Evolutionary conservation across 2,113 vertebrate species (phyloP).

Genomic region (Cottus gobio): DNA sequence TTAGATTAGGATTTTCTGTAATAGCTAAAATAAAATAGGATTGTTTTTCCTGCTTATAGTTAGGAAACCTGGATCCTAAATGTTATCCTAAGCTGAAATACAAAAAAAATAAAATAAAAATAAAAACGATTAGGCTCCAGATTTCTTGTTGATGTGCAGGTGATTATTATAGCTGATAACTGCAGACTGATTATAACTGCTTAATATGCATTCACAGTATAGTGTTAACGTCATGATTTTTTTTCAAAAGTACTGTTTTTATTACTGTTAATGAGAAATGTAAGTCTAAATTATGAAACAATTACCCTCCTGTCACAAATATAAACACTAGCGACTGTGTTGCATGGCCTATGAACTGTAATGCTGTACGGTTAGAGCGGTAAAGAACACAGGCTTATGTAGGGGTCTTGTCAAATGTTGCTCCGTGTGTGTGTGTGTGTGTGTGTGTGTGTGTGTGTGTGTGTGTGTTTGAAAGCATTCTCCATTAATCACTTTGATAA

Average conservation of each 20-base stretch:
- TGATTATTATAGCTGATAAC: not conserved
- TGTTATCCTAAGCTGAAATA: not conserved
- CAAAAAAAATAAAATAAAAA: no score
- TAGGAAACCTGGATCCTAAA: not conserved
- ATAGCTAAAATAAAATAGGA: not conserved
- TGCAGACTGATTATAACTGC: not conserved
- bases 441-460: not conserved
- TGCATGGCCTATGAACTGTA: conserved; percentile 43
- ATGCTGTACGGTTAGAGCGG: conserved; percentile 48
- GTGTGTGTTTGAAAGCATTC: not conserved
- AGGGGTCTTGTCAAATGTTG: conserved; percentile 24
- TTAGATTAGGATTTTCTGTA: not conserved
- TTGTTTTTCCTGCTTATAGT: not conserved
- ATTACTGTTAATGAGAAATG: conserved; percentile 16
- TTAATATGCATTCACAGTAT: conserved; percentile 4
- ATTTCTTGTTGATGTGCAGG: no score
- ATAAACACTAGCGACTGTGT: conserved; percentile 31
- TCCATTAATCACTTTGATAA: not conserved
- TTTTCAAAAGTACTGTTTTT: conserved; percentile 16
- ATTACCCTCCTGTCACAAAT: conserved; percentile 21
- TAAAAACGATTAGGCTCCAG: no score
- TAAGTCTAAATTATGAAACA: conserved; percentile 15
- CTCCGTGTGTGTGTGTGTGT: not conserved
- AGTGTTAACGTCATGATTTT: not conserved
- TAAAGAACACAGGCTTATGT: conserved; percentile 46